Evolutionary conservation across 2,888 invertebrate species (phyloP), one percentile per base, ranked within the genome.

Genomic region (Trilocha varians): DNA sequence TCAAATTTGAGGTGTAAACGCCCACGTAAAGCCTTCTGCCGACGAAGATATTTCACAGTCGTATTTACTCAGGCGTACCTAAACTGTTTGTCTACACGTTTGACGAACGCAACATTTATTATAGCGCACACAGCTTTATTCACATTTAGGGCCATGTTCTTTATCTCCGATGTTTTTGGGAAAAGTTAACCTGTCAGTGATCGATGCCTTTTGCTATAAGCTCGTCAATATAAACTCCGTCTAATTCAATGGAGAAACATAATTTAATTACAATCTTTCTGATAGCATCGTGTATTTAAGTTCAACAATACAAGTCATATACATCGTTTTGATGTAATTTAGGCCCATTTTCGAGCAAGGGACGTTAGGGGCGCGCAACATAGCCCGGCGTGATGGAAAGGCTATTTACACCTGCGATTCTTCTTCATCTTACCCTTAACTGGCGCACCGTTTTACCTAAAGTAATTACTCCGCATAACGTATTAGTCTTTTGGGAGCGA

Each of bases 21-120:
- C 70, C 70, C 69, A 73, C 70, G 70, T 64, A 65, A 68, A 74
- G 70, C 74, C 72, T 70, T 73, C 70, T 70, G 71, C 64, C 68
- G 68, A 57, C 72, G 66, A 75, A 77, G 82, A 83, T 80, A 85
- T 84, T 80, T 79, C 78, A 70, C 71, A 73, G 75, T 78, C 70
- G 76, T 83, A 84, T 85, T 85, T 84, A 83, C 75, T 83, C 83
- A 84, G 83, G 82, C 85, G 78, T 78, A 66, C 76, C 78, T 78
- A 83, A 84, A 80, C 78, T 83, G 84, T 84, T 84, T 85, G 79
- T 80, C 82, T 82, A 84, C 78, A 82, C 78, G 83, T 84, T 82
- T 82, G 85, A 83, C 76, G 73, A 79, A 83, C 82, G 80, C 83
- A 83, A 78, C 75, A 75, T 79, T 85, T 84, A 85, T 85, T 85